Conservation (phyloP, 2,113 vertebrate genomes). For the Etia nguti region DNA sequence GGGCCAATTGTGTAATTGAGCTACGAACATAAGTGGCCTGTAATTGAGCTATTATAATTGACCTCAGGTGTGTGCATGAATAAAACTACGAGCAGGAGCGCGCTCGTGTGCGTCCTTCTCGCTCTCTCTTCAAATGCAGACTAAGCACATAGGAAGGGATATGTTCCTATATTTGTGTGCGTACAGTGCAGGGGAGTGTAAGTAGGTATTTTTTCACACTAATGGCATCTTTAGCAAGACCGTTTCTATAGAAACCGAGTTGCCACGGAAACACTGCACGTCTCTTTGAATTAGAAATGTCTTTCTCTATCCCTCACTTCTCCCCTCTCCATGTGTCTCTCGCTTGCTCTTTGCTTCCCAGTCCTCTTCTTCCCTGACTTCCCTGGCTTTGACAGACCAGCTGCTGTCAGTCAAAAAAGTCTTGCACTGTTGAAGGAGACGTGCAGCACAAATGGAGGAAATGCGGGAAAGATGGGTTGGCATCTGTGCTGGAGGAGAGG, state of each 20-base stretch:
- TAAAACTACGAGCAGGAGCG: neutral
- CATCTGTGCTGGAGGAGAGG: neutral
- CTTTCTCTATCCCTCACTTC: slow-evolving; percentile 58
- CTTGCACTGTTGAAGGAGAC: slow-evolving; percentile 16
- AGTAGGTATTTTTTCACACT: slow-evolving; percentile 72
- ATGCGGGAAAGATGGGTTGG: neutral
- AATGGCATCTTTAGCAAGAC: slow-evolving; percentile 76
- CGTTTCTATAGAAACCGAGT: slow-evolving; percentile 78
- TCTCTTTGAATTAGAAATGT: slow-evolving; percentile 80
- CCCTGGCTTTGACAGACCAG: slow-evolving; percentile 58
- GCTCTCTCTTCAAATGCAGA: neutral
- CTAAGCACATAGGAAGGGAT: neutral
- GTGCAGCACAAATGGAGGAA: slow-evolving; percentile 13
- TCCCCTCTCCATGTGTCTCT: neutral
- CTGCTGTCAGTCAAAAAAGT: slow-evolving; percentile 66
- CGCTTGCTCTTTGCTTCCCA: slow-evolving; percentile 30
- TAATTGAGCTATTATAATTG: slow-evolving; percentile 28
- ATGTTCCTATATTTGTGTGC: slow-evolving; percentile 40
- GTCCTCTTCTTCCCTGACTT: slow-evolving; percentile 35
- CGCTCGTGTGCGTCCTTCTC: neutral
- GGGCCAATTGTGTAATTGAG: slow-evolving; percentile 27
- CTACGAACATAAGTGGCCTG: slow-evolving; percentile 10
- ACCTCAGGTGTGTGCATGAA: slow-evolving; percentile 39
- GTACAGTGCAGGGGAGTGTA: slow-evolving; percentile 50
- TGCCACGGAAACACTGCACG: slow-evolving; percentile 79